Base-by-base conservation (phyloP, 2,113 vertebrate species). In the Alces alces region DNA sequence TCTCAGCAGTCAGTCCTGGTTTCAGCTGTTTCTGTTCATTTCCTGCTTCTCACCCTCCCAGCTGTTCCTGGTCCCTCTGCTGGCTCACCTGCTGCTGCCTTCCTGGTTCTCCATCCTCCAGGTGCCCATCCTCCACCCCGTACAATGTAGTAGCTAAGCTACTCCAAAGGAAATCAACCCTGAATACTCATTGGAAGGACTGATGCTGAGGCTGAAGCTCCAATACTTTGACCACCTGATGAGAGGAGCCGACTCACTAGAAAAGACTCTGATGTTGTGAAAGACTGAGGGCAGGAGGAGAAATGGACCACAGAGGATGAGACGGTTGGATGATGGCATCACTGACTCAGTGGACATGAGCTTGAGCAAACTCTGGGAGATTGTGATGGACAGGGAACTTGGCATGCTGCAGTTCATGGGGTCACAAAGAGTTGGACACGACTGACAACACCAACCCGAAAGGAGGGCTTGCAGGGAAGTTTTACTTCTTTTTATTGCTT, bases 51-150 rank as follows among this genome's bases (percentile, higher is more conserved):
- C 50, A 6, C 8, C 39, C 43, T 73, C 66, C 45, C 45, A 16
- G 76, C 30, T 27, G 7, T 8, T 28, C 52, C 83, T 16, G 2
- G 12, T 23, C 10, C 43, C 43, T 55, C 73, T 54, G 54, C 73
- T n/a, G 4, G 0, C 45, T 55, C 47, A 30, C 80, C 27, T 17
- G 47, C 45, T 52, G 19, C 52, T 23, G 1, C 14, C 50, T 23
- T 30, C 14, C 64, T 4, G 15, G 23, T 50, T 36, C 58, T 80
- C 52, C 36, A 13, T 43, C 10, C 30, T 23, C 66, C n/a, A 7
- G 2, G 17, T 10, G 30, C 6, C 30, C 61, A 15, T 30, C 36
- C 27, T 52, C 30, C 6, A 50, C 15, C 16, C 78, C 1, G 3
- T 36, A 3, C 16, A 2, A 11, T 10, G 36, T 3, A 1, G 25